These are phyloP conservation scores for Heliconius hermathena DNA, from an alignment of 1,140 invertebrate genomes.

Conservation along the genomic window DNA sequence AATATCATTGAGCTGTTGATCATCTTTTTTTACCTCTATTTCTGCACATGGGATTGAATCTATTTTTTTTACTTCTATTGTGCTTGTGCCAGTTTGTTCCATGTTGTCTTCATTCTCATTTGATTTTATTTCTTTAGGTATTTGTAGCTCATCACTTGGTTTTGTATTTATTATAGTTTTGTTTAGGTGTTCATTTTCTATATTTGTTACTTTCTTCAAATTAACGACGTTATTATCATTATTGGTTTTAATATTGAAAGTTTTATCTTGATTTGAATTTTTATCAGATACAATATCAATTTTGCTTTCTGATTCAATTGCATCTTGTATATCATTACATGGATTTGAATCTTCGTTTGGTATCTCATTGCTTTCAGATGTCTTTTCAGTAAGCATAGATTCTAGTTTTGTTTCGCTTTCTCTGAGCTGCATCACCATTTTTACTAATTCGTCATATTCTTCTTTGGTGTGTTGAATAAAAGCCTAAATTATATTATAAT, in stretches of 20 bases:
- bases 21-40: slow-evolving; percentile 55
- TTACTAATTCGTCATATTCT: slow-evolving; percentile 78
- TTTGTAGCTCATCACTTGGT: slow-evolving; percentile 48
- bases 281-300: slow-evolving; percentile 38
- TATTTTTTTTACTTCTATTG: slow-evolving; percentile 60
- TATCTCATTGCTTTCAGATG: slow-evolving; percentile 60
- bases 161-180: slow-evolving; percentile 59
- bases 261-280: slow-evolving; percentile 47
- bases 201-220: slow-evolving; percentile 73
- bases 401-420: slow-evolving; percentile 78
- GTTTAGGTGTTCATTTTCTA: slow-evolving; percentile 77
- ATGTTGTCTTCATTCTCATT: slow-evolving; percentile 39
- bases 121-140: slow-evolving; percentile 43
- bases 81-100: slow-evolving; percentile 33
- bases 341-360: slow-evolving; percentile 49
- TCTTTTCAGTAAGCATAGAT: slow-evolving; percentile 58
- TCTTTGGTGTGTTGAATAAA: slow-evolving; percentile 78
- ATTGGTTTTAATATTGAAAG: slow-evolving; percentile 49
- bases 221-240: slow-evolving; percentile 51
- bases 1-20: slow-evolving; percentile 64
- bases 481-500: slow-evolving; percentile 63
- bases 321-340: slow-evolving; percentile 31
- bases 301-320: slow-evolving; percentile 33
- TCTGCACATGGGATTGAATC: slow-evolving; percentile 49
- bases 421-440: slow-evolving; percentile 77